phyloP scores from a whole-genome alignment of 2,113 vertebrate genomes.

The Cricetomys ansorgei region DNA sequence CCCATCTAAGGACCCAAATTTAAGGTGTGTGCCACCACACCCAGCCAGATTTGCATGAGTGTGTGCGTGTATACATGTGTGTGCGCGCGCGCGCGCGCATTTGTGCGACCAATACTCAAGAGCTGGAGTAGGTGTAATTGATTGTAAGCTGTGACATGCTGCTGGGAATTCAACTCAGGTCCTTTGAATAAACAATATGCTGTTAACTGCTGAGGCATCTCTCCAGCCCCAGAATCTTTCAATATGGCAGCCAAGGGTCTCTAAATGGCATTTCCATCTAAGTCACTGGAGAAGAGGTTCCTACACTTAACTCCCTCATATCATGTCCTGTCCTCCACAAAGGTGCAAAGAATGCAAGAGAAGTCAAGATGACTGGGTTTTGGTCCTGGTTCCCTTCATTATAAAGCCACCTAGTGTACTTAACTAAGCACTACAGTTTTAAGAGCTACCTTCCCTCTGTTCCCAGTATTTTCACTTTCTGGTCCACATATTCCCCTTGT shows the following conservation, averaged over 20 bases:
- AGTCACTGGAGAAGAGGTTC: background rate
- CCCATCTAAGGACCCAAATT: background rate
- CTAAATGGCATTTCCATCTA: background rate
- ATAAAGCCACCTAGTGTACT: background rate
- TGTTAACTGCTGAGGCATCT: background rate
- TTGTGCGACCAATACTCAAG: background rate
- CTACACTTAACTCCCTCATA: background rate
- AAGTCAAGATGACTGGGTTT: background rate
- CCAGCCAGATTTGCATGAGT: background rate
- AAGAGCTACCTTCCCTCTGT: background rate
- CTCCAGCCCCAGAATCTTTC: background rate
- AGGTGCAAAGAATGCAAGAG: background rate
- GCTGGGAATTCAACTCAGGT: background rate
- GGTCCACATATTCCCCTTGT: background rate
- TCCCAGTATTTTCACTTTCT: slow-evolving; percentile 5
- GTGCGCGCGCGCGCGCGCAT: background rate
- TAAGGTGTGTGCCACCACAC: background rate
- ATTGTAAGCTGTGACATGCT: background rate
- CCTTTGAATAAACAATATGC: background rate
- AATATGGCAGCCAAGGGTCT: background rate
- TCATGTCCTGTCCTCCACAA: background rate
- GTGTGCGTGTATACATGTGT: background rate
- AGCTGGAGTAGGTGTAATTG: background rate
- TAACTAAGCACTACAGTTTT: background rate
- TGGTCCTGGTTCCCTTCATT: background rate